Base-by-base conservation (phyloP, 2,888 invertebrate genomes). In the Agrotis clavis region DNA sequence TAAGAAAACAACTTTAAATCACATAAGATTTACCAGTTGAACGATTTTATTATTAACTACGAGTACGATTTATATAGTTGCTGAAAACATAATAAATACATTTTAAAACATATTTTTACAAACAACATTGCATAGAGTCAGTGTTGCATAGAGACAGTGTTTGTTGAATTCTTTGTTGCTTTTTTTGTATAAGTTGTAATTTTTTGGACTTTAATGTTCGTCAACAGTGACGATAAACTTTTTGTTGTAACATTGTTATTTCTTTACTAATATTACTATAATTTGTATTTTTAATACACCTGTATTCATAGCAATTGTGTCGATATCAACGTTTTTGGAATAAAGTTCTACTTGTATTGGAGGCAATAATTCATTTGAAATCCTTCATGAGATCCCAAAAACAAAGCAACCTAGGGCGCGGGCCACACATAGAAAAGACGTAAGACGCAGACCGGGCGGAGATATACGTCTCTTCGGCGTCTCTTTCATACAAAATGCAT, bases 261-360 rank as follows among this genome's bases (percentile, higher is more conserved):
- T 82, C 71, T 77, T 83, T 83, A 82, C 81, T 87, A 85, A 87
- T 81, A 73, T 74, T 79, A 77, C 78, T 77, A 74, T 77, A 77
- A 82, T 77, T 74, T 68, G 64, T 84, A 80, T 81, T 82, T 84
- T 83, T 81, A 79, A 85, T 83, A 86, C 79, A 77, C 80, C 75
- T 77, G 73, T 86, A 87, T 86, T 81, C 81, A 83, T 82, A 83
- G 74, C 73, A 84, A 79, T 83, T 84, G 84, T 88, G 84, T 87
- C 82, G 78, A 84, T 86, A 86, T 86, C 83, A 80, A 82, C 68
- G 61, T 87, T 82, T 85, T 86, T 83, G 79, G 79, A 87, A 89
- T 87, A 88, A 89, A 89, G 76, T 84, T 82, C 77, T 88, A 85
- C 81, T 81, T 71, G 71, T 73, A 67, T 63, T 62, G 53, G 48